Percentiles rank a stretch among this genome's conserved stretches.
These are phyloP conservation scores for Athalia rosae DNA, from an alignment of 2,888 invertebrate genomes.

Conservation along the genomic window DNA sequence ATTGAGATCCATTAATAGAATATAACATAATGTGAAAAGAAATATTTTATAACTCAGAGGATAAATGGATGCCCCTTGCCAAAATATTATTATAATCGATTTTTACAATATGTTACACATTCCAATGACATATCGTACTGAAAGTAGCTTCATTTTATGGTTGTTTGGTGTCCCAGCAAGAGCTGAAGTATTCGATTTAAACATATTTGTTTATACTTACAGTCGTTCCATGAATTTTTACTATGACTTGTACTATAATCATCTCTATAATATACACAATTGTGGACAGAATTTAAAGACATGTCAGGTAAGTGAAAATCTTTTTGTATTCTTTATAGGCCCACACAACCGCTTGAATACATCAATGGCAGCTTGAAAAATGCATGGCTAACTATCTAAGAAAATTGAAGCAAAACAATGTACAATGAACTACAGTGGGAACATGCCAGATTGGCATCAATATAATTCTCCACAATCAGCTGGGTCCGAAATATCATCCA, in stretches of 20 bases:
- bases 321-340: slow-evolving; percentile 34
- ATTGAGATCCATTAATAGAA: background rate
- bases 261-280: background rate
- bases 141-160: background rate
- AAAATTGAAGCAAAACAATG: slow-evolving; percentile 56
- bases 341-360: slow-evolving; percentile 3
- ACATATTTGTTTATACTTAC: no score
- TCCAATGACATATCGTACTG: slow-evolving; percentile 13
- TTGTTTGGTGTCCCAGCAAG: background rate
- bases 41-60: background rate
- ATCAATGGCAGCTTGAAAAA: slow-evolving; percentile 30
- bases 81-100: background rate
- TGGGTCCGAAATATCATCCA: slow-evolving; percentile 58
- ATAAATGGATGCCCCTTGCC: slow-evolving; percentile 33
- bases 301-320: slow-evolving; percentile 33
- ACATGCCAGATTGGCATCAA: slow-evolving; percentile 72
- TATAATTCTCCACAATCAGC: slow-evolving; percentile 66
- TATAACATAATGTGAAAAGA: background rate
- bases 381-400: slow-evolving; percentile 32
- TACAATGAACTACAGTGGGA: slow-evolving; percentile 72
- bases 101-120: background rate
- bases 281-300: background rate
- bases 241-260: background rate
- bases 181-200: background rate
- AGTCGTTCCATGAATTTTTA: no score